A percentile compares a stretch with the other conserved stretches of the same genome.
phyloP scores from a whole-genome alignment of 2,113 vertebrate genomes.

The Cinclus cinclus region DNA sequence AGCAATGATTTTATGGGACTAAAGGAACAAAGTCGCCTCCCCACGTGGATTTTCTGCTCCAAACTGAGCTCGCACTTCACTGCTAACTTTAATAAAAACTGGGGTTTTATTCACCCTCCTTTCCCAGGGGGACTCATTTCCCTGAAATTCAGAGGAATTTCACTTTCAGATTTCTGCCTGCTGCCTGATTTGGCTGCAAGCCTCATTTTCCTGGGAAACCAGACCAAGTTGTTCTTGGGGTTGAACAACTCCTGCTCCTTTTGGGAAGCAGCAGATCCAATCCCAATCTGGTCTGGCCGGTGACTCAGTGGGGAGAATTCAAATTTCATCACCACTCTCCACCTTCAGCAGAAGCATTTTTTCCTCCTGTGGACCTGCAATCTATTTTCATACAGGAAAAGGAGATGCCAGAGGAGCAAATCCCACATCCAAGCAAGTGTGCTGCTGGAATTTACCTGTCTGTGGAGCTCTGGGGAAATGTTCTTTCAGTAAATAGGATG shows the following conservation, averaged over 20 bases:
- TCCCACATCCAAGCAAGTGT: background rate
- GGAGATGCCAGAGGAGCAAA: background rate
- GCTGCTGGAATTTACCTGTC: background rate
- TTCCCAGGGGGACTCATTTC: background rate
- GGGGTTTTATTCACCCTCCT: background rate
- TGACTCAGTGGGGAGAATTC: conserved; percentile 26
- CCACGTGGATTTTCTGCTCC: background rate
- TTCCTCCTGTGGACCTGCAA: background rate
- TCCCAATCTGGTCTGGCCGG: background rate
- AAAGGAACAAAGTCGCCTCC: background rate
- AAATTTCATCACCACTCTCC: conserved; percentile 21
- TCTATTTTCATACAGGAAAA: background rate
- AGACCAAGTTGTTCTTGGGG: background rate
- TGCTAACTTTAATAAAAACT: background rate
- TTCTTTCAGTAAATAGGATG: background rate
- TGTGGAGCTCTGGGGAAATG: rapidly evolving
- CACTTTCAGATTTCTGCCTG: background rate
- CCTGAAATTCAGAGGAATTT: background rate
- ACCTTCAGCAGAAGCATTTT: background rate
- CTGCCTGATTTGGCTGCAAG: background rate
- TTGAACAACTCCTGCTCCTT: background rate
- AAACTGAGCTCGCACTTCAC: background rate
- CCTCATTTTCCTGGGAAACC: background rate
- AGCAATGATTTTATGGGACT: background rate
- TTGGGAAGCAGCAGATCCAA: background rate